Base-by-base conservation (phyloP, 1,140 invertebrate species). In the Penaeus chinensis region DNA sequence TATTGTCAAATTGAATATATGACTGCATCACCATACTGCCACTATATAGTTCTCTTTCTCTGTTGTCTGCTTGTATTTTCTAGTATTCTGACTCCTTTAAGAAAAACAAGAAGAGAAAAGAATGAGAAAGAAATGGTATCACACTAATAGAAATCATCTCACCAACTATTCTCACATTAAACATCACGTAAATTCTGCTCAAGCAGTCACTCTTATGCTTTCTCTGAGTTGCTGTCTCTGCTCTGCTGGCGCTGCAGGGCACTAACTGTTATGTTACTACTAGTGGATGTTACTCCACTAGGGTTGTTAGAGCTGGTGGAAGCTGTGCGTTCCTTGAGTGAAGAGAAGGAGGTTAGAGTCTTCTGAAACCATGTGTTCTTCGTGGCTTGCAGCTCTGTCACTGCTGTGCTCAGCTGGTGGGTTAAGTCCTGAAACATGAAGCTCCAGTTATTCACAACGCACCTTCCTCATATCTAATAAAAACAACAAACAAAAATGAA, bases 301-400 rank as follows among this genome's bases (percentile, higher is more conserved):
- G 91, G 91, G 16, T 82, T 91, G 2, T 92, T 92, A 82, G 90
- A 92, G 71, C 91, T 92, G 88, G 87, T 91, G 19, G 92, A 92
- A 54, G 91, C 82, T 62, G 87, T 87, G 16, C 87, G 82, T 66
- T 92, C 92, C 82, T 92, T 92, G 27, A 91, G 91, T 11, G 94
- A 93, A 5, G 93, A 95, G 79, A 96, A 94, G 4, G 95, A 95
- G 71, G 93, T 95, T 89, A 97, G 93, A 0, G 97, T 98, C 92
- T 98, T 98, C 78, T 96, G 96, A 20, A 98, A 94, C 98, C 97
- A 98, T 2, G 96, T 95, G 86, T 95, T 95, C 92, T 95, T 94
- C 0, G 95, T 95, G 2, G 95, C 94, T 91, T 96, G 96, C 77
- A 97, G 93, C 92, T 98, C 97, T 60, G 95, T 94, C 54, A 97